phyloP scores from a whole-genome alignment of 2,797 vertebrate genomes.

The Mallotus villosus region DNA sequence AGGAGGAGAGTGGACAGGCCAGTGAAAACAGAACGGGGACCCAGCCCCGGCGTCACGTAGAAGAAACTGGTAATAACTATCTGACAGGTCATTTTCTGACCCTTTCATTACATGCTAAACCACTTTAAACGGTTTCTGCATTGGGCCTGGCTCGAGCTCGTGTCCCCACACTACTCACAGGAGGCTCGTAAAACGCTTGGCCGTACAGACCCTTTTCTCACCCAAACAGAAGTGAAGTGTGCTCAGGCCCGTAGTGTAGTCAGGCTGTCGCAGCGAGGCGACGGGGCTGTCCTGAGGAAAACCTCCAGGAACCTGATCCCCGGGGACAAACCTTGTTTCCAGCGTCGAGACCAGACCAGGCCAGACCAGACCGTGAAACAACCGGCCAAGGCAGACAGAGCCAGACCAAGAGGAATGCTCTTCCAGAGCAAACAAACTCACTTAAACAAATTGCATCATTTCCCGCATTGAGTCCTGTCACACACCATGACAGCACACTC shows the following conservation, averaged over 20 bases:
- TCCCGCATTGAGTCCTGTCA: constrained; percentile 57
- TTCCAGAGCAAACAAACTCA: constrained; percentile 52
- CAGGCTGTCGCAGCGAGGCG: constrained; percentile 6
- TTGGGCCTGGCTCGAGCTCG: background rate
- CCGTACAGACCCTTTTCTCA: constrained; percentile 2
- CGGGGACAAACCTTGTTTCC: background rate
- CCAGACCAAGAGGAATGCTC: background rate
- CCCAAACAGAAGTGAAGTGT: constrained; percentile 8
- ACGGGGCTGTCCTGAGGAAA: background rate
- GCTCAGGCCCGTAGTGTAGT: background rate
- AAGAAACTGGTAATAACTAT: constrained; percentile 53
- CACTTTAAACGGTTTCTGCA: background rate
- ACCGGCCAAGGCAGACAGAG: background rate
- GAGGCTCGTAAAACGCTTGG: background rate
- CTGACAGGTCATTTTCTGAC: constrained; percentile 47
- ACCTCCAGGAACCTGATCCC: constrained; percentile 14
- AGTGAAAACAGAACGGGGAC: constrained; percentile 74
- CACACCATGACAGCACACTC: constrained; percentile 57
- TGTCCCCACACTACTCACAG: constrained; percentile 6
- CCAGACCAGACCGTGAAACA: constrained; percentile 31
- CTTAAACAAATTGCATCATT: constrained; percentile 72
- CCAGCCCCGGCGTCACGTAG: constrained; percentile 69
- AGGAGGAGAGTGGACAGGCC: constrained; percentile 67
- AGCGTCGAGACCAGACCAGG: constrained; percentile 21
- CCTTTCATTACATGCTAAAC: constrained; percentile 3